Evolutionary conservation across 2,797 vertebrate genomes (phyloP), one percentile per base, ranked within the genome.

Genomic region (Australoheros facetus): DNA sequence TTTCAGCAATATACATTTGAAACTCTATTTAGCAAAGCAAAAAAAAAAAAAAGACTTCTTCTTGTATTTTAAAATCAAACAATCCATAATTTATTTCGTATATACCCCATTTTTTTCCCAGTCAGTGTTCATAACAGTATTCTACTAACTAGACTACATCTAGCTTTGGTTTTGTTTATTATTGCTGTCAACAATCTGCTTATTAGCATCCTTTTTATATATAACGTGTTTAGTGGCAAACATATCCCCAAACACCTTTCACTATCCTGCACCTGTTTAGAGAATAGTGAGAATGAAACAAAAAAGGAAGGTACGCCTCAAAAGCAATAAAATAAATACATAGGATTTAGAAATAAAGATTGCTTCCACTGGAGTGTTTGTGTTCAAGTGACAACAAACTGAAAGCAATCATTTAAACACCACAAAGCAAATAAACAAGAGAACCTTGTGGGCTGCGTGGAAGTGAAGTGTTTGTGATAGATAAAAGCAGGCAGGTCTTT

Each of bases 341-440:
- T 71, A 21, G 34, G 74, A 82, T 84, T 73, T 64, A 57, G n/a
- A 76, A 75, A 75, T 75, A 28, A 45, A 71, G 26, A 78, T 53
- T 71, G 34, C 78, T 34, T 78, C 37, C 28, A 17, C 56, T 70
- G 71, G 16, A 2, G 10, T 77, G 54, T 90, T 88, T 84, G 79
- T 71, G 56, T 60, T 84, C 70, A n/a, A 48, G 57, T 37, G 45
- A 13, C 64, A 71, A 82, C 60, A 75, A 81, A 85, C 82, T 75
- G 59, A 55, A 87, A 82, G 78, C 55, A 85, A 80, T 82, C 57
- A 73, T 64, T 71, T 53, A 76, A 83, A 81, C 79, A 26, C 73
- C 51, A 48, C 17, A 72, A 85, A 83, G 21, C 75, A 83, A 88
- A 83, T 77, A 88, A 78, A 77, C 42, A 70, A 66, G 26, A 72